Conservation (phyloP, 2,888 invertebrate species). For the Spisula subtruncata region DNA sequence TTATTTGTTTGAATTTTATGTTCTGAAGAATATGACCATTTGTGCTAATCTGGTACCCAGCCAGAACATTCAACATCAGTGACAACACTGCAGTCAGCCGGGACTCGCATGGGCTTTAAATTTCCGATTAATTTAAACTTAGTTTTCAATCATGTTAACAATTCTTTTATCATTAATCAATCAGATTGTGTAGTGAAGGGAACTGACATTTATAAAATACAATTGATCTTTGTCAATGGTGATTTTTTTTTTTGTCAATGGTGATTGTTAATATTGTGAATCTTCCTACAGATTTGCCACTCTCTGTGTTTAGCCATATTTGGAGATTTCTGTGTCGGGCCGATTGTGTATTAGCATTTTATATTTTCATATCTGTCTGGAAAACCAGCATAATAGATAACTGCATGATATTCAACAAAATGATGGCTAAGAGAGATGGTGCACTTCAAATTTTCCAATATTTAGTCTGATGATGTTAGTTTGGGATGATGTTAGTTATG, state of each 20-base stretch:
- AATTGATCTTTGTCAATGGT: not conserved
- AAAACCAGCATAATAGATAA: constrained; percentile 34
- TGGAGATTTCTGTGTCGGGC: not conserved
- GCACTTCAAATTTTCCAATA: not conserved
- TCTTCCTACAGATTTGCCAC: not conserved
- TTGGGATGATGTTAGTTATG: not conserved
- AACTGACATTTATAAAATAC: constrained; percentile 16
- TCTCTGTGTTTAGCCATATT: constrained; percentile 19
- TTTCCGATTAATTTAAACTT: not conserved
- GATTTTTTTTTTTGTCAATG: too few species aligned
- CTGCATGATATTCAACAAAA: not conserved
- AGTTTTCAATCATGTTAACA: not conserved
- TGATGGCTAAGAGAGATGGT: not conserved
- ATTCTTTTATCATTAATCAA: constrained; percentile 8
- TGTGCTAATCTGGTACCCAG: too few species aligned
- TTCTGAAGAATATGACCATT: too few species aligned
- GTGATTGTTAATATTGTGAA: not conserved
- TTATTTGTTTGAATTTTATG: too few species aligned
- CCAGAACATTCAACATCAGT: too few species aligned
- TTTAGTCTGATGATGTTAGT: not conserved
- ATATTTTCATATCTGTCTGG: constrained; percentile 45
- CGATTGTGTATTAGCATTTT: constrained; percentile 38
- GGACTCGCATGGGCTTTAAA: too few species aligned
- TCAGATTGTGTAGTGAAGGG: not conserved
- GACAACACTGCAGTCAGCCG: too few species aligned